Evolutionary conservation across 2,888 invertebrate species (phyloP).

Genomic region (Linyphia triangularis): DNA sequence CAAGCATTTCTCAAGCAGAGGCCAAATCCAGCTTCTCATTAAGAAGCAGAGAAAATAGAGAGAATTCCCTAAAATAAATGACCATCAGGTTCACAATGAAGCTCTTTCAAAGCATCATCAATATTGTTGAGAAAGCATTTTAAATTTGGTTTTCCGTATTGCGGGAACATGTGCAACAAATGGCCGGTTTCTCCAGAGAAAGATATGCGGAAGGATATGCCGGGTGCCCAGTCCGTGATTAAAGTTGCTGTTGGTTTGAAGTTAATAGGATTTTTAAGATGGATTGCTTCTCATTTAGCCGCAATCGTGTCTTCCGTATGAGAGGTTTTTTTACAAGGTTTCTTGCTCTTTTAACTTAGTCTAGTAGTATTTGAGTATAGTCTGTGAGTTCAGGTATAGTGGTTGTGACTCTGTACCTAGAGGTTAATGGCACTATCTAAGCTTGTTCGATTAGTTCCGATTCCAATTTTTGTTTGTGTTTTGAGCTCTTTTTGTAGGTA

Average conservation of each 20-base stretch:
- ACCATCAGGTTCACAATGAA: slow-evolving; percentile 26
- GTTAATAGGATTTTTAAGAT: slow-evolving; percentile 66
- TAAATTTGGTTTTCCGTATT: slow-evolving; percentile 43
- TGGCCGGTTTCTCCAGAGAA: slow-evolving; percentile 52
- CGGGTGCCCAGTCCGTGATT: slow-evolving; percentile 34
- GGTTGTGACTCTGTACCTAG: no score
- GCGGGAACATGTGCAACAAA: slow-evolving; percentile 44
- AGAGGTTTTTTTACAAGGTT: neutral
- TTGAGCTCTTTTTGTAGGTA: no score
- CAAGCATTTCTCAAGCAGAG: neutral
- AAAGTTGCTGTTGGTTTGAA: slow-evolving; percentile 44
- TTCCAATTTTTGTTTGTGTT: neutral
- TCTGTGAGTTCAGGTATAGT: neutral
- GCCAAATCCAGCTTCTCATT: neutral
- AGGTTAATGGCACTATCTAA: no score
- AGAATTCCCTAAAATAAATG: slow-evolving; percentile 53
- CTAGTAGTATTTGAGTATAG: neutral
- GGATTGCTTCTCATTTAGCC: slow-evolving; percentile 29
- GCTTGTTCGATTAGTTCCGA: no score
- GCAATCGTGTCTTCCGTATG: slow-evolving; percentile 6
- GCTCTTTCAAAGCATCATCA: slow-evolving; percentile 25
- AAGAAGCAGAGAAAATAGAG: neutral
- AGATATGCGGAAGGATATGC: neutral
- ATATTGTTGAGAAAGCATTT: slow-evolving; percentile 35
- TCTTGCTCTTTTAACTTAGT: neutral